Base-by-base conservation (phyloP, 2,888 invertebrate species). In the Orgyia antiqua region DNA sequence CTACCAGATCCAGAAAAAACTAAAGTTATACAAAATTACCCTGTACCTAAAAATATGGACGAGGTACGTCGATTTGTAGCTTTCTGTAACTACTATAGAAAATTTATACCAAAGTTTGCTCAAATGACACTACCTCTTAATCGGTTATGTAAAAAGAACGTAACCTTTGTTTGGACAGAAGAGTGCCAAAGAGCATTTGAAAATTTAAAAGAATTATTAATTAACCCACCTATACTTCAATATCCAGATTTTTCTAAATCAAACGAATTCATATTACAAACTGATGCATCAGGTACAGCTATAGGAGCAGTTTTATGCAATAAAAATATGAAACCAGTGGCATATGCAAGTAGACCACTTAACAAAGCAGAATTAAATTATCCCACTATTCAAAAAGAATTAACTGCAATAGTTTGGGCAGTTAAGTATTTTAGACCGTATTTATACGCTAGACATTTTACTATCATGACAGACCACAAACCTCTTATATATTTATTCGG, bases 361-460 rank as follows among this genome's bases (percentile, higher is more conserved):
- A 33, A 39, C 19, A 30, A 30, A 27, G 20, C 34, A 2, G 41
- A 45, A 24, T 10, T 10, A 27, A 36, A 32, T 11, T 39, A 42
- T 12, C 42, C 42, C 9, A 32, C 26, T 1, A 42, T 39, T 5
- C 24, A 42, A 12, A 41, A 43, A 17, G 39, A 42, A 29, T 15
- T 42, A 5, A 12, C 33, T 21, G 36, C 42, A 3, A 31, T 38
- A 11, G 29, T 39, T 3, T 45, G 41, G 41, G 7, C 18, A 12
- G 29, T 39, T 6, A 41, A 35, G 23, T 27, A 41, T 21, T 39
- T 44, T 30, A 10, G 42, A 10, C 42, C 37, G 0, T 43, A 46
- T 32, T 3, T 42, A 6, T 42, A 33, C 29, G 41, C 39, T 10
- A 20, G 29, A 20, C 27, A 27, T 9, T 40, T 40, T 21, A 35